Conservation (phyloP, 1,140 invertebrate genomes). For the Archivesica marissinica region DNA sequence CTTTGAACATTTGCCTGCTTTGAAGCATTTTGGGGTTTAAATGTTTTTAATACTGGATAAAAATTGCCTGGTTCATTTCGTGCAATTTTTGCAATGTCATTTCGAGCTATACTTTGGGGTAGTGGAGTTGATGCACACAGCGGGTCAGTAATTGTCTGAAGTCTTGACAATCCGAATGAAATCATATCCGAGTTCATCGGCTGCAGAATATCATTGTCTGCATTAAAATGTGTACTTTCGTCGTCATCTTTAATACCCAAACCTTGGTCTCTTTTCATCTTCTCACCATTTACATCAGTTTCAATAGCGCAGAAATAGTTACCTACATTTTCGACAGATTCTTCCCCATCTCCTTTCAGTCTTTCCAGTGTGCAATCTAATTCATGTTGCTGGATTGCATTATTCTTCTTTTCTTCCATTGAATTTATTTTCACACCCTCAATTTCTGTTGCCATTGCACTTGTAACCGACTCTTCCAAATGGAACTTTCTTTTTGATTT, state of each 20-base stretch:
- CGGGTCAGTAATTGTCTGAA: constrained; percentile 17
- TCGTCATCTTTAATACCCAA: background rate
- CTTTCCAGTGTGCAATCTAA: background rate
- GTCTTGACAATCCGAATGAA: background rate
- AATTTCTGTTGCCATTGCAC: background rate
- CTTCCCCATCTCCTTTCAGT: background rate
- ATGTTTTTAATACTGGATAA: background rate
- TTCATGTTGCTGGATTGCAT: background rate
- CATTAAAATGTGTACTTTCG: background rate
- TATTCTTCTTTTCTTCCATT: constrained; percentile 7
- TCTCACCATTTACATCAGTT: background rate
- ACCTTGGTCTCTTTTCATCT: background rate
- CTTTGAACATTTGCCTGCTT: background rate
- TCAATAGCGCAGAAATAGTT: constrained; percentile 18
- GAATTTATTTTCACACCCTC: background rate
- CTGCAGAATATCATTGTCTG: background rate
- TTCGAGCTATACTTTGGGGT: background rate
- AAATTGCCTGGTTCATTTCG: background rate
- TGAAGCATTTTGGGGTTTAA: background rate
- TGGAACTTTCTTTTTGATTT: background rate
- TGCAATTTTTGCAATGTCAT: background rate
- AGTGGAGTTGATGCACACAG: constrained; percentile 45
- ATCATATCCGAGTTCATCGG: background rate
- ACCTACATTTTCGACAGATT: background rate
- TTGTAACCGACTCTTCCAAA: background rate